Evolutionary conservation across 2,113 vertebrate genomes (phyloP), one percentile per base, ranked within the genome.

Genomic region (Notothenia coriiceps): DNA sequence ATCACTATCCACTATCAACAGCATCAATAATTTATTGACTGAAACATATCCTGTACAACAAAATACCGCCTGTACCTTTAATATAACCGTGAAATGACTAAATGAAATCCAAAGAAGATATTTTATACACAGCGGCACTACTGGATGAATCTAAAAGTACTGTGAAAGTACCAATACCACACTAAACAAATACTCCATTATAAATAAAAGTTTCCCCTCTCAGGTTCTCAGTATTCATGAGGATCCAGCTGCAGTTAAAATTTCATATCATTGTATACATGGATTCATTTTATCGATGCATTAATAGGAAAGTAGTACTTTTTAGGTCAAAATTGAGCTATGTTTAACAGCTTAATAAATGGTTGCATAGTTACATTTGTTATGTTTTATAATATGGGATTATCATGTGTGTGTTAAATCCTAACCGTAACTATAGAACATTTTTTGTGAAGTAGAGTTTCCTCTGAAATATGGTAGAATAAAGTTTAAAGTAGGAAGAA

Each of bases 11-110:
- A 14, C 70, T 69, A 50, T 77, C 82, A 68, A 52, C 70, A 29
- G 14, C 2, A 59, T 91, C 33, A 90, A 91, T 90, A 75, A 92
- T 91, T 49, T 6, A 89, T 49, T 22, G 18, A 4, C 46, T 56
- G 5, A 14, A 64, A 54, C 8, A 47, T 22, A 64, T 52, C 44
- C 56, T 85, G 57, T 43, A 33, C 14, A 6, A 55, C 43, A 55
- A 55, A 17, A 20, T 25, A 10, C 43, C 5, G 25, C 0, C 15
- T 29, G 22, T 4, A 20, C 57, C 67, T 60, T 25, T 15, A 40
- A 20, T 35, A 13, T 61, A 17, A 66, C 67, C 50, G 25, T 12
- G 50, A 76, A 71, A 17, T 44, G 20, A 62, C 40, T 65, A 33
- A 33, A 46, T 55, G 63, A 22, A 20, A 46, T 9, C 13, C 2